Percentiles rank a stretch among this genome's conserved stretches.
These are phyloP conservation scores for Leptopilina drosophilae DNA, from an alignment of 2,888 invertebrate genomes.

Conservation along the genomic window DNA sequence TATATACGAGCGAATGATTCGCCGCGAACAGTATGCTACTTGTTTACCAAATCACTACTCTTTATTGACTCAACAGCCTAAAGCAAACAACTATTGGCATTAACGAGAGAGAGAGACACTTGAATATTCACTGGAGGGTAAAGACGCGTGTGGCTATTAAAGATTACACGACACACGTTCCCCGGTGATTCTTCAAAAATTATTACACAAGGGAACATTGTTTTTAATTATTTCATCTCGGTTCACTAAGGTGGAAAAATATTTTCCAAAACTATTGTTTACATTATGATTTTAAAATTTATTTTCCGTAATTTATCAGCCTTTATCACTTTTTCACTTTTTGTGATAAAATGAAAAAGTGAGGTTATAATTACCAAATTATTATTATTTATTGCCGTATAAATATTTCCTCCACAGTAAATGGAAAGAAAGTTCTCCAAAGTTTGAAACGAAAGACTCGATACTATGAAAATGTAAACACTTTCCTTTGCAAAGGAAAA, in stretches of 20 bases:
- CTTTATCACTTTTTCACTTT: too few species aligned
- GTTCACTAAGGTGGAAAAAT: slow-evolving; percentile 15
- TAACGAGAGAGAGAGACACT: slow-evolving; percentile 67
- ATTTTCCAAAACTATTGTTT: background rate
- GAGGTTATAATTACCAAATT: too few species aligned
- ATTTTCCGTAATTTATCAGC: too few species aligned
- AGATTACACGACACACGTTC: slow-evolving; percentile 15
- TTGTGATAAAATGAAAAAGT: too few species aligned
- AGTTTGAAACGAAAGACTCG: too few species aligned
- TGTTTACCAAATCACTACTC: slow-evolving; percentile 70
- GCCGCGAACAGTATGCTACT: slow-evolving; percentile 75
- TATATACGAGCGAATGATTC: slow-evolving; percentile 52
- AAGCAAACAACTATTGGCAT: slow-evolving; percentile 65
- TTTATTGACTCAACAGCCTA: slow-evolving; percentile 44
- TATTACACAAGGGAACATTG: slow-evolving; percentile 9
- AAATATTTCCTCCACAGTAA: too few species aligned
- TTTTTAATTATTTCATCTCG: slow-evolving; percentile 27
- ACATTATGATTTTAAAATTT: too few species aligned
- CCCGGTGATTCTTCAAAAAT: slow-evolving; percentile 22
- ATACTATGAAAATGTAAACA: too few species aligned
- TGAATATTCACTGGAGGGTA: slow-evolving; percentile 68
- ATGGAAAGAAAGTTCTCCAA: too few species aligned
- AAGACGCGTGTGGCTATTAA: slow-evolving; percentile 65
- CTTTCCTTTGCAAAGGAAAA: too few species aligned
- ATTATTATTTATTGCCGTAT: too few species aligned